Percentiles rank a stretch among this genome's conserved stretches.
Conservation (phyloP, 2,888 invertebrate species). For the Reticulitermes lucifugus region DNA sequence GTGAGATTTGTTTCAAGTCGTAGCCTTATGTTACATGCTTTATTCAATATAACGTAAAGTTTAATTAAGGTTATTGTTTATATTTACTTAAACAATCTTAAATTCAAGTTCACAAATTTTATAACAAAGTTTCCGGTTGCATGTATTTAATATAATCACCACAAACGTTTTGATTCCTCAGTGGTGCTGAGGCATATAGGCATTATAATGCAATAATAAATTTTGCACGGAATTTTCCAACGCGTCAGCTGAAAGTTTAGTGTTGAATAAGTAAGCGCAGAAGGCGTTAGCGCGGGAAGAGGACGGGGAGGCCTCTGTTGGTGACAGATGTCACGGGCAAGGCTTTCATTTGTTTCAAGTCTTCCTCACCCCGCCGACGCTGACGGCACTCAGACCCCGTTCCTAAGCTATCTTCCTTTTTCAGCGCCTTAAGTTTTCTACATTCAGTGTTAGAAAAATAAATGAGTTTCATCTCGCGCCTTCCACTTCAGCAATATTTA, state of each 20-base stretch:
- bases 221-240: neutral
- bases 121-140: too few relatives aligned
- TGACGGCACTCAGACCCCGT: neutral
- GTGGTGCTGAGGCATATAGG: constrained; percentile 4
- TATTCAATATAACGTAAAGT: too few relatives aligned
- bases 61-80: too few relatives aligned
- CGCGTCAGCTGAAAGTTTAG: constrained; percentile 27
- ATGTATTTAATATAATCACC: neutral
- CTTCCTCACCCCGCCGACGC: constrained; percentile 11
- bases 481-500: constrained; percentile 39
- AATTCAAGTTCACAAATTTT: too few relatives aligned
- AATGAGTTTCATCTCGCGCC: constrained; percentile 37
- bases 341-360: constrained; percentile 39
- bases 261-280: neutral
- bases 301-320: constrained; percentile 30
- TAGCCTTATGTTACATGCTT: too few relatives aligned
- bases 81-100: too few relatives aligned
- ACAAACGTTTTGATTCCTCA: neutral
- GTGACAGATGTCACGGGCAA: constrained; percentile 49
- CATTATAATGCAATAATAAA: constrained; percentile 4
- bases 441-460: constrained; percentile 44
- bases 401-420: neutral
- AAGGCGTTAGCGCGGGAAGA: constrained; percentile 24
- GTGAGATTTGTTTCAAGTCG: too few relatives aligned
- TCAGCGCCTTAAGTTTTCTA: constrained; percentile 30